These are phyloP conservation scores for Psilanteris sp. DNA, from an alignment of 1,140 invertebrate genomes.

Conservation along the genomic window DNA sequence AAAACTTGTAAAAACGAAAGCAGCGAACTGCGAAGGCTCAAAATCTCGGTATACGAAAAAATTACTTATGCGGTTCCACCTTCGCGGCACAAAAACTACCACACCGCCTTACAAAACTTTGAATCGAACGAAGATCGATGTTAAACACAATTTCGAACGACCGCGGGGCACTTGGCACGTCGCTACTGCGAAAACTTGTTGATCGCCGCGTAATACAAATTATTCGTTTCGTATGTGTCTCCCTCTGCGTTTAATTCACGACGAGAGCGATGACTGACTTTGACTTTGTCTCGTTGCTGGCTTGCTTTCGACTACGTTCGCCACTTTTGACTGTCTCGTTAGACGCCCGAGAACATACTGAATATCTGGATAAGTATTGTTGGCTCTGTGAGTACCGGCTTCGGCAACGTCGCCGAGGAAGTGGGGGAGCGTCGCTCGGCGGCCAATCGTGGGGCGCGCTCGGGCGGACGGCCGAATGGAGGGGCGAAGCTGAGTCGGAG, in stretches of 20 bases:
- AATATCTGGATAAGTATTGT: no score
- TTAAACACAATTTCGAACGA: conserved; percentile 17
- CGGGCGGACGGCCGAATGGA: no score
- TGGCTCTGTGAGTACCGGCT: no score
- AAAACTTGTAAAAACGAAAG: conserved; percentile 30
- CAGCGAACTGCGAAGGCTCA: conserved; percentile 19
- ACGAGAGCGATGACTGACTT: conserved; percentile 44
- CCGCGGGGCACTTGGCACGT: conserved; percentile 28
- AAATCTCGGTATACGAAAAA: neutral
- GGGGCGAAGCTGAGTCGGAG: no score
- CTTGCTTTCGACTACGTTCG: conserved; percentile 18
- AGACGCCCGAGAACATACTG: conserved; percentile 68
- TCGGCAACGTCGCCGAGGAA: no score
- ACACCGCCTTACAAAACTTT: conserved; percentile 56
- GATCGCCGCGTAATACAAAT: neutral
- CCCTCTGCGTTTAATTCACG: conserved; percentile 63
- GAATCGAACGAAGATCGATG: neutral
- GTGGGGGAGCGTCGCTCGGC: no score
- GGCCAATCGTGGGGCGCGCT: no score
- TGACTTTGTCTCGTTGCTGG: conserved; percentile 31
- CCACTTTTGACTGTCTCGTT: conserved; percentile 64
- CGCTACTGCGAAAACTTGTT: conserved; percentile 40
- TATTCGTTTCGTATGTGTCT: conserved; percentile 17
- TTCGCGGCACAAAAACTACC: conserved; percentile 70
- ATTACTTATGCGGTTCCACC: conserved; percentile 18